Evolutionary conservation across 2,888 invertebrate species (phyloP).

Genomic region (Ophion costatus): DNA sequence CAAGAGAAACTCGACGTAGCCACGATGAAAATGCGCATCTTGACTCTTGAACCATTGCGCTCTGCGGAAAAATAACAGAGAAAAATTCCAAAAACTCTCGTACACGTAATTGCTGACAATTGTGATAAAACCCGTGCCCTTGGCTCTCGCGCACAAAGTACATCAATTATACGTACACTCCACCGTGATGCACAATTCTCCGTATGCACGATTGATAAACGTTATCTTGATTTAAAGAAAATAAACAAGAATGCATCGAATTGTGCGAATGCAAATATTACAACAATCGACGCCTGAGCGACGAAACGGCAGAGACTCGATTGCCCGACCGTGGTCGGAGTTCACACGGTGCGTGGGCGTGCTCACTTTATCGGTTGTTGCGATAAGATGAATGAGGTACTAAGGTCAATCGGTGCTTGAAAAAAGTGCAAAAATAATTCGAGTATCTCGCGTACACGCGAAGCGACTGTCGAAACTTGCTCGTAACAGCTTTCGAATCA

Average conservation of each 20-base stretch:
- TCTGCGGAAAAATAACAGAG: too few species aligned
- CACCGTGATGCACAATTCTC: not conserved
- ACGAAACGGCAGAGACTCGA: not conserved
- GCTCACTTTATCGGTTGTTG: constrained; percentile 34
- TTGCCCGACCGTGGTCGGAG: not conserved
- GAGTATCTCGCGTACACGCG: not conserved
- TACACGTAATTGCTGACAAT: too few species aligned
- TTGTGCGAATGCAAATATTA: constrained; percentile 24
- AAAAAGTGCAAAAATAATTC: constrained; percentile 28
- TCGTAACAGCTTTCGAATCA: not conserved
- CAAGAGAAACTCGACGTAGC: too few species aligned
- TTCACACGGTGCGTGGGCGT: not conserved
- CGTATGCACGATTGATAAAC: not conserved
- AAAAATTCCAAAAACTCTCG: too few species aligned
- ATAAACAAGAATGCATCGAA: not conserved
- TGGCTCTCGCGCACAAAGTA: too few species aligned
- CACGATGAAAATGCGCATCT: too few species aligned
- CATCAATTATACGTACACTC: not conserved
- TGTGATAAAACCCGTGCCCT: too few species aligned
- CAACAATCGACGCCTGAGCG: not conserved
- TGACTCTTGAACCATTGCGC: too few species aligned
- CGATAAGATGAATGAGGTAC: constrained; percentile 41
- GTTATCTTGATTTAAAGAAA: not conserved
- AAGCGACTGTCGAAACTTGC: not conserved
- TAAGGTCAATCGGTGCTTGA: constrained; percentile 48